A percentile compares a stretch with the other conserved stretches of the same genome.
phyloP scores from a whole-genome alignment of 2,888 invertebrate species.

The Caenorhabditis wallacei region DNA sequence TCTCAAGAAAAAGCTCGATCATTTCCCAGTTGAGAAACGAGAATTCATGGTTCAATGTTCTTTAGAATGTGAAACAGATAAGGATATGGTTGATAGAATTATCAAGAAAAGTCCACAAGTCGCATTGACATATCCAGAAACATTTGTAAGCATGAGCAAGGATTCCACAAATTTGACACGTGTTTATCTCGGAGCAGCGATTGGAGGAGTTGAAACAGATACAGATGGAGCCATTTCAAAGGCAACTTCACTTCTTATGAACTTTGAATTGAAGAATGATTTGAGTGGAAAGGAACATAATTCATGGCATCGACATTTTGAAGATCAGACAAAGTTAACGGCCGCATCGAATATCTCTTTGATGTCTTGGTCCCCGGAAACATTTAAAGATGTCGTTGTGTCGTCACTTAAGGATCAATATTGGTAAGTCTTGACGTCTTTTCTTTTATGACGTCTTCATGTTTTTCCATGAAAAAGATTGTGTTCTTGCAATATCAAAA shows the following conservation, averaged over 20 bases:
- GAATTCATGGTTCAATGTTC: conserved; percentile 68
- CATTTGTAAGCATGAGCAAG: conserved; percentile 72
- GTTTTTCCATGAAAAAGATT: conserved; percentile 11
- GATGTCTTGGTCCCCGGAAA: conserved; percentile 69
- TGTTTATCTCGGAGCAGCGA: conserved; percentile 69
- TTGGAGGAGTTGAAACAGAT: conserved; percentile 77
- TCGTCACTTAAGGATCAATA: conserved; percentile 51
- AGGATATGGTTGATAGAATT: conserved; percentile 74
- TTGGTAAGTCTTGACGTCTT: conserved; percentile 25
- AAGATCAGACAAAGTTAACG: conserved; percentile 71
- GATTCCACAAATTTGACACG: conserved; percentile 72
- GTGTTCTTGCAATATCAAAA: conserved; percentile 14
- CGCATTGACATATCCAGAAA: conserved; percentile 75
- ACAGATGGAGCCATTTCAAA: conserved; percentile 76
- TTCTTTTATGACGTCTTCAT: conserved; percentile 8
- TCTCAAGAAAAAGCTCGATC: conserved; percentile 73
- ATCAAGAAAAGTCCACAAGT: conserved; percentile 73
- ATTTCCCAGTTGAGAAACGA: conserved; percentile 67
- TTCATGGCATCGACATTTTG: conserved; percentile 74
- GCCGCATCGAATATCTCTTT: conserved; percentile 65
- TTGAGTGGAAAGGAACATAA: conserved; percentile 67
- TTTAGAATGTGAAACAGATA: conserved; percentile 67
- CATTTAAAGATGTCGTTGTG: conserved; percentile 62
- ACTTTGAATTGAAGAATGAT: conserved; percentile 73
- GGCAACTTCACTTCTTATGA: conserved; percentile 75